Evolutionary conservation across 2,113 vertebrate species (phyloP), one percentile per base, ranked within the genome.

Genomic region (Lathamus discolor): DNA sequence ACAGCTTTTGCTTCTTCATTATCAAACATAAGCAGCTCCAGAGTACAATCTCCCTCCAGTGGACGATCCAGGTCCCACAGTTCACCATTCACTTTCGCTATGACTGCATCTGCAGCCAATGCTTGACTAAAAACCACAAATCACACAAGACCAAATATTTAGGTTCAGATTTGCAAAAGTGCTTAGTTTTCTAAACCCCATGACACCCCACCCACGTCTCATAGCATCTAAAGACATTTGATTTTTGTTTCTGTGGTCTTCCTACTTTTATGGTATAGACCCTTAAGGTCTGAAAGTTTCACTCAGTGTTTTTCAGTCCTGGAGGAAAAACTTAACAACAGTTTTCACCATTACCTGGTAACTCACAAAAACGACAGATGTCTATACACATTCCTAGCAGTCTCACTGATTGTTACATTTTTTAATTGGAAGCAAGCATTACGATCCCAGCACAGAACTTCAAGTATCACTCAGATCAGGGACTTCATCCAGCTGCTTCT

Each of bases 1-100:
- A 98, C 98, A 49, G 98, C 96, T 83, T 97, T 98, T 29, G 98
- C 98, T 88, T 98, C 98, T 92, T 98, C 97, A 2, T 88, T 87
- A 35, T 98, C 98, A 92, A 98, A 98, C 2, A 3, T 93, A 29
- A 98, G 98, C 69, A 98, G 97, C 74, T 98, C 95, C 14, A 98
- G 75, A 24, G 92, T 46, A 52, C 97, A 97, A 6, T 98, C 97
- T 59, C 90, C 95, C 83, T 98, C 98, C 91, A 98, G 79, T 0
- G 98, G 98, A 24, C 98, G 98, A 86, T 98, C 98, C 44, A 98
- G 80, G 84, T 98, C 98, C 98, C 98, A 98, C 17, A 98, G 4
- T 2, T 97, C 95, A 46, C 97, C 97, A 4, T 97, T 98, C 41
- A 98, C 98, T 91, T 97, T 98, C 62, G 98, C 98, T 55, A 98